A percentile compares a stretch with the other conserved stretches of the same genome.
Conservation (phyloP, 2,888 invertebrate genomes). For the Synergus umbraculus region DNA sequence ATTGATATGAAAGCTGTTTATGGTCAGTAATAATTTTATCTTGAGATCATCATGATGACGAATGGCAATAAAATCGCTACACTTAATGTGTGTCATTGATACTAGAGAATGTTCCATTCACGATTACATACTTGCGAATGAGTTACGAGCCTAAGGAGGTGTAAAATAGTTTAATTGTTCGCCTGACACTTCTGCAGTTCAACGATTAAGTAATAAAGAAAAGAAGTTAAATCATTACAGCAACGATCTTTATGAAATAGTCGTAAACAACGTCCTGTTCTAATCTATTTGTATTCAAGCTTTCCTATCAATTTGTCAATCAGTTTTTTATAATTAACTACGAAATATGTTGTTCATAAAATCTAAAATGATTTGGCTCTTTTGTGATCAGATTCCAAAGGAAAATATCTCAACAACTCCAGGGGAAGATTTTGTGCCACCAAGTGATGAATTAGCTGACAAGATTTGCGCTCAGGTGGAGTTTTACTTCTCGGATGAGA, state of each 20-base stretch:
- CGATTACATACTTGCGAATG: slow-evolving; percentile 28
- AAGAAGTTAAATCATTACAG: not conserved
- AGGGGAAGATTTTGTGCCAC: slow-evolving; percentile 76
- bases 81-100: slow-evolving; percentile 35
- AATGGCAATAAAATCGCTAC: slow-evolving; percentile 21
- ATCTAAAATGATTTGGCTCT: not conserved
- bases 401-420: slow-evolving; percentile 31
- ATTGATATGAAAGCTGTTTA: slow-evolving; percentile 26
- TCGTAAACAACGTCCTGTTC: not conserved
- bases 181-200: slow-evolving; percentile 10
- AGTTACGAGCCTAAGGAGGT: slow-evolving; percentile 31
- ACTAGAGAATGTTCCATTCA: slow-evolving; percentile 17
- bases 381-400: slow-evolving; percentile 29
- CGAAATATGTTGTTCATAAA: not conserved
- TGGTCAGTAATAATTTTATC: slow-evolving; percentile 21
- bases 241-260: not conserved
- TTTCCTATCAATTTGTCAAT: not conserved
- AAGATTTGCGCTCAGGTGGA: slow-evolving; percentile 93
- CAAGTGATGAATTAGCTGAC: slow-evolving; percentile 87
- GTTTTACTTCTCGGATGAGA: slow-evolving; percentile 96
- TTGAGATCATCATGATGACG: slow-evolving; percentile 35
- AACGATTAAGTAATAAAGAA: not conserved
- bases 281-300: not conserved
- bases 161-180: slow-evolving; percentile 31
- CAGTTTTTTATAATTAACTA: not conserved